A percentile compares a stretch with the other conserved stretches of the same genome.
Conservation (phyloP, 2,888 invertebrate genomes). For the Melieria picta region DNA sequence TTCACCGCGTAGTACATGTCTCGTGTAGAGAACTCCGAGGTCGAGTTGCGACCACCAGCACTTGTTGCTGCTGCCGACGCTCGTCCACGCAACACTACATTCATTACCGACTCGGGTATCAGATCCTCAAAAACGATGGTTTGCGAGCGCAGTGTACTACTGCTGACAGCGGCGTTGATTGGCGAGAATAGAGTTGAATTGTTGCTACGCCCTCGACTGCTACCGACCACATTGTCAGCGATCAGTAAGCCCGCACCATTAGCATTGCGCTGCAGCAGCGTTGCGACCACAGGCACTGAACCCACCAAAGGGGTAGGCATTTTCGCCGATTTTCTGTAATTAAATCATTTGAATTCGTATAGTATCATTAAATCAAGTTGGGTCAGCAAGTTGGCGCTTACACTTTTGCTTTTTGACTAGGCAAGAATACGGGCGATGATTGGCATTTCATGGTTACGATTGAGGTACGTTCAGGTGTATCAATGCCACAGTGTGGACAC, state of each 20-base stretch:
- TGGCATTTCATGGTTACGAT: constrained; percentile 73
- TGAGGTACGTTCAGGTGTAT: constrained; percentile 69
- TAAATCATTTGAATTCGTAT: not conserved
- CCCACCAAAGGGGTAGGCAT: constrained; percentile 11
- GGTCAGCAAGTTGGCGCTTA: constrained; percentile 44
- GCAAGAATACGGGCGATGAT: constrained; percentile 72
- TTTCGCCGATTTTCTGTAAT: constrained; percentile 62
- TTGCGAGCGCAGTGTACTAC: constrained; percentile 41
- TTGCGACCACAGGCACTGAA: constrained; percentile 32
- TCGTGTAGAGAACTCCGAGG: constrained; percentile 59
- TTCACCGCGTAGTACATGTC: constrained; percentile 65
- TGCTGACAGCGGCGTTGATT: constrained; percentile 35
- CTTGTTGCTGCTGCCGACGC: constrained; percentile 45
- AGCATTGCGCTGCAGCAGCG: not conserved
- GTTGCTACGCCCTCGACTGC: constrained; percentile 7
- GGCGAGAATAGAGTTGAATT: constrained; percentile 31
- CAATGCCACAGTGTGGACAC: constrained; percentile 80
- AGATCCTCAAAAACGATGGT: constrained; percentile 60
- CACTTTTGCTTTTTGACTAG: constrained; percentile 66
- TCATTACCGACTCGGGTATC: constrained; percentile 65
- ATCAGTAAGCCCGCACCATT: constrained; percentile 29
- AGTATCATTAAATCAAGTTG: not conserved
- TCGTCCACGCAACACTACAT: constrained; percentile 58
- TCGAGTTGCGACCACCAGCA: constrained; percentile 44
- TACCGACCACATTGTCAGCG: constrained; percentile 42